Percentiles rank a stretch among this genome's conserved stretches.
Evolutionary conservation across 1,140 invertebrate genomes (phyloP).

Genomic region (Eurosta solidaginis): DNA sequence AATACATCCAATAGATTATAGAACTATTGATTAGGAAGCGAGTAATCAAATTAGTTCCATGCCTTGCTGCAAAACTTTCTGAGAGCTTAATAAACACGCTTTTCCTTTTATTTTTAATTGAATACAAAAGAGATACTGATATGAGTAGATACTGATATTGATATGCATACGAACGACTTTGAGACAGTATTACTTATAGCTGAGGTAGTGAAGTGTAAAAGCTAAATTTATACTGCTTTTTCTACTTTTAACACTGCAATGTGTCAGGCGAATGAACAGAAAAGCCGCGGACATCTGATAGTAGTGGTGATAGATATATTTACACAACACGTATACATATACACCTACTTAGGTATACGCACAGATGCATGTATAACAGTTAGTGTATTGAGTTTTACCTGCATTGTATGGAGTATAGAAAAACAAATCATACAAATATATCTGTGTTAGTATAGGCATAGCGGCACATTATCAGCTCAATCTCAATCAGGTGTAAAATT

Average conservation of each 20-base stretch:
- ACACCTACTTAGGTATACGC: neutral
- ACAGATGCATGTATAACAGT: neutral
- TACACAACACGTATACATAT: neutral
- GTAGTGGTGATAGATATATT: neutral
- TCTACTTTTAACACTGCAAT: neutral
- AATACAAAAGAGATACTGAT: neutral
- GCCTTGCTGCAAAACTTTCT: neutral
- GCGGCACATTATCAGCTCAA: neutral
- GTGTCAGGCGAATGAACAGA: conserved; percentile 9
- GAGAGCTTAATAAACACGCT: neutral
- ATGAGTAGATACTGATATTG: neutral
- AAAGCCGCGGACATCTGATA: neutral
- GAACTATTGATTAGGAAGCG: too few relatives aligned
- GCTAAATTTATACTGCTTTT: neutral
- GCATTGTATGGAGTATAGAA: too few relatives aligned
- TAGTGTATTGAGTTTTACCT: neutral
- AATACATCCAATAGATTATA: too few relatives aligned
- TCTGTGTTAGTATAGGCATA: neutral
- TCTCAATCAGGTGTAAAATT: neutral
- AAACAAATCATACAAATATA: neutral
- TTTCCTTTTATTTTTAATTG: neutral
- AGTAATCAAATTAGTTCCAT: too few relatives aligned
- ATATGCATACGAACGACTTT: too few relatives aligned
- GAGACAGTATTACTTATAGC: neutral
- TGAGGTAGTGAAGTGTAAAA: neutral